Base-by-base conservation (phyloP, 35 echinoderm and acorn worm species). In the Anneissia japonica region DNA sequence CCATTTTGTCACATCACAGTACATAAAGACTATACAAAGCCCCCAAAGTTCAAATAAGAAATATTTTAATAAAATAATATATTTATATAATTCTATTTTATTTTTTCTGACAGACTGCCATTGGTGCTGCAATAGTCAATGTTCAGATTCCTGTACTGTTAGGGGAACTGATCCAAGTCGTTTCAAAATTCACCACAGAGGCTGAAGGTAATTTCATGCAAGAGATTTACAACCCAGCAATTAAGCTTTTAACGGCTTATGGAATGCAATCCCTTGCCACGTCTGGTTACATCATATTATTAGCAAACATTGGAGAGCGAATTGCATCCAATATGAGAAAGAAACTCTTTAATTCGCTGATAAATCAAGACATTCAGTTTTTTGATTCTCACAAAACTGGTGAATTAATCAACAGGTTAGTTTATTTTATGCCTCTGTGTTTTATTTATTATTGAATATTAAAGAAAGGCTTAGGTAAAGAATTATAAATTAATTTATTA, bases 301-400 rank as follows among this genome's bases (percentile, higher is more conserved):
- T 31, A 21, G 31, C 32, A 2, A 73, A 23, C 31, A 72, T 99
- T 31, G 96, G 96, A 32, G 96, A 99, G 46, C 73, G 83, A 13
- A 35, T 93, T 5, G 91, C 91, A 14, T 83, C 89, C 0, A 88
- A 92, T 34, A 89, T 99, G 89, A 76, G 96, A 37, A 87, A 83
- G 11, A 83, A 86, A 1, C 75, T 99, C 29, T 99, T 99, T 88
- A 79, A 43, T 36, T 85, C 96, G 13, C 88, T 99, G 34, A 31
- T 99, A n/a, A 88, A 84, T 35, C 96, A 99, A 88, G 96, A 99
- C 55, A 90, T 99, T 37, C 83, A 79, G 23, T 99, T 99, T 74
- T 99, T 94, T 87, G 96, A 99, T 81, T 36, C 84, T 1, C 85
- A 91, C 56, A 89, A 89, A 37, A 99, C 96, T 6, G 96, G 96